Percentiles rank a stretch among this genome's conserved stretches.
Conservation (phyloP, 2,113 vertebrate genomes). For the Naja naja region DNA sequence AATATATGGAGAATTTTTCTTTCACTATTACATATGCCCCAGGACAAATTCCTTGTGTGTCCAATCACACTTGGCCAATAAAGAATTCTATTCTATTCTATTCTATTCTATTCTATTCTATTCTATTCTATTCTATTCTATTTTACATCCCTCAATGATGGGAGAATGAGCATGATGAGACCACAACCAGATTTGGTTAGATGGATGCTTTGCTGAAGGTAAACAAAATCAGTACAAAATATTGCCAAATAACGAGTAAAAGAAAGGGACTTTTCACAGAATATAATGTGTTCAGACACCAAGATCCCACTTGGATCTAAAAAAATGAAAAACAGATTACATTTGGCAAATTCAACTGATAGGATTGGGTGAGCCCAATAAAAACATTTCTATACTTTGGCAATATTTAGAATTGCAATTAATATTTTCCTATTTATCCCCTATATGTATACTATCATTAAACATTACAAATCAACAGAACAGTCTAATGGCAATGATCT, state of each 20-base stretch:
- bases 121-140: too few species aligned
- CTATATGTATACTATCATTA: background rate
- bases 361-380: background rate
- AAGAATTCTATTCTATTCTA: too few species aligned
- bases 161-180: background rate
- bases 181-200: background rate
- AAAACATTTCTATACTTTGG: background rate
- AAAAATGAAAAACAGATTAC: background rate
- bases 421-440: background rate
- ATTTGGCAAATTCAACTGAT: background rate
- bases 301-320: background rate
- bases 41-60: too few species aligned
- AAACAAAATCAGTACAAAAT: background rate
- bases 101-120: too few species aligned
- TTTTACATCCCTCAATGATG: background rate
- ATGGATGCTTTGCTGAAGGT: background rate
- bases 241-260: background rate
- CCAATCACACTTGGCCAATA: too few species aligned
- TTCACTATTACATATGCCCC: background rate
- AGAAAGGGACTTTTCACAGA: background rate
- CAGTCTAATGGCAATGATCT: background rate
- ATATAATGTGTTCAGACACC: background rate
- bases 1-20: background rate
- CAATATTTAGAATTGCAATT: background rate
- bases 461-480: background rate